Base-by-base conservation (phyloP, 2,113 vertebrate species). In the Arizona elegans region DNA sequence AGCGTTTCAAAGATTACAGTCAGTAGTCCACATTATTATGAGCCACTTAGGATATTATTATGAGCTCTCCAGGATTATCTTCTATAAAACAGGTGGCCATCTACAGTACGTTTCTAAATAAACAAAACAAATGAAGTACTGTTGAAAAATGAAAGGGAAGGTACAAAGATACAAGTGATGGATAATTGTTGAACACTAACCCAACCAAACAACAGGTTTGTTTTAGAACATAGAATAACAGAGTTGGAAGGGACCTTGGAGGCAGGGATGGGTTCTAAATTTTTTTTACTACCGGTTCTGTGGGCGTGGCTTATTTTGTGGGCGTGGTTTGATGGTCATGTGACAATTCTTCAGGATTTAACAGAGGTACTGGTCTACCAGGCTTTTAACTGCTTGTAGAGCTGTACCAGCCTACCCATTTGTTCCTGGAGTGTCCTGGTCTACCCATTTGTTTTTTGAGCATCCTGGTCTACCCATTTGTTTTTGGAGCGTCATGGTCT, bases 1-100 rank as follows among this genome's bases (percentile, higher is more conserved):
- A 53, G 92, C 50, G 89, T 95, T 96, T 94, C 95, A 94, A 96
- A 95, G 91, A 93, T 62, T 56, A 38, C 91, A 95, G 93, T 88
- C 93, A 91, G 93, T 94, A 89, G 86, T 91, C 93, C 95, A 94
- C 95, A 92, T 95, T 91, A 93, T 95, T 94, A 89, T 90, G 87
- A 47, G 75, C 24, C 8, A 29, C n/a, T 17, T 81, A 38, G 70
- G 70, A 81, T 81, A 81, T 38, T 19, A 81, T 81, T 38, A 17
- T 81, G 33, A 81, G 75, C 33, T 9, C 15, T 6, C 33, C 21
- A 81, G 33, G 75, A 81, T 81, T 81, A 81, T 43, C 33, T 81
- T 21, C 33, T 43, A 38, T 43, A 81, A 43, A 81, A 81, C 8
- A 81, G 33, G 33, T 3, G 17, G 75, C 33, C 33, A 38, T 81